Conservation (phyloP, 92 coral and sea anemone genomes). For the Zoanthus sociatus region DNA sequence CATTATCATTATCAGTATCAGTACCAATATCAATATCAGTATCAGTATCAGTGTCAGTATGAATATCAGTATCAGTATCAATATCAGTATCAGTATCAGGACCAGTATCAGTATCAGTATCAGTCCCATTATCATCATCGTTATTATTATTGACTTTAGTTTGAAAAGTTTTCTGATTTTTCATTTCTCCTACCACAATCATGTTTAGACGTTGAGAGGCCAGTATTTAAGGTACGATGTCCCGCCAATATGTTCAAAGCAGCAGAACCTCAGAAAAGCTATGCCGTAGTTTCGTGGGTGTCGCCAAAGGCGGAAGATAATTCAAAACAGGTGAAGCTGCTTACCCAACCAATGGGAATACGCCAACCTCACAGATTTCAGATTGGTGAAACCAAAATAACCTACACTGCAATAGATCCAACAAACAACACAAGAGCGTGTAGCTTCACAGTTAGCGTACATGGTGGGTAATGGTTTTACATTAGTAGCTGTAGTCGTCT, state of each 20-base stretch:
- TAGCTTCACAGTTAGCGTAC: neutral
- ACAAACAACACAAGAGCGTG: slow-evolving; percentile 13
- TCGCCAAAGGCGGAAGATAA: slow-evolving; percentile 12
- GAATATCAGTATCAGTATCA: no score
- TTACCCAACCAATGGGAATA: slow-evolving; percentile 9
- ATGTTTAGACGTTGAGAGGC: neutral
- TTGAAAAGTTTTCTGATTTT: neutral
- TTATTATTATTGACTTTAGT: no score
- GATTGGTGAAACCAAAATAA: slow-evolving; percentile 17
- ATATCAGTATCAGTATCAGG: no score
- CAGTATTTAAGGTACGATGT: neutral
- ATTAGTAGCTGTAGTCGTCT: no score
- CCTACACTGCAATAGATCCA: slow-evolving; percentile 19
- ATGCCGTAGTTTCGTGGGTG: slow-evolving; percentile 7
- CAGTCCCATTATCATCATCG: no score
- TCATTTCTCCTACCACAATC: neutral
- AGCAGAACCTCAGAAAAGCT: slow-evolving; percentile 12
- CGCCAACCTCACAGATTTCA: slow-evolving; percentile 18
- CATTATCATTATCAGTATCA: no score
- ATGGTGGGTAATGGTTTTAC: neutral
- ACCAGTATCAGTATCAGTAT: no score
- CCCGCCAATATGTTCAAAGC: slow-evolving; percentile 24
- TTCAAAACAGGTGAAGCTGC: neutral
- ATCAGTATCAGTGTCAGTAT: no score
- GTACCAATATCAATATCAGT: no score